phyloP scores from a whole-genome alignment of 1,140 invertebrate genomes.

The Daktulosphaira vitifoliae region DNA sequence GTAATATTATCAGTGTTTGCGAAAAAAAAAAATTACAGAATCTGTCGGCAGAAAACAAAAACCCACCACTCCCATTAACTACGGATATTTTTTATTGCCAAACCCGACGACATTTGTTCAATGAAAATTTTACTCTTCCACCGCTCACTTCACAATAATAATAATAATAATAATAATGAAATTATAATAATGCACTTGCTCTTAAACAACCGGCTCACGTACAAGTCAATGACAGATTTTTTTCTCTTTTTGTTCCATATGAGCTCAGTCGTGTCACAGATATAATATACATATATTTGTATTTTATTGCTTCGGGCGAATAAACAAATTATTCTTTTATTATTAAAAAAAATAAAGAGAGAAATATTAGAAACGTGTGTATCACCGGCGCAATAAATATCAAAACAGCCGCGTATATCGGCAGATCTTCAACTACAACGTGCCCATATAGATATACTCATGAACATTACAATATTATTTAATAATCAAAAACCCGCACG shows the following conservation, averaged over 20 bases:
- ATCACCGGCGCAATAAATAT: conserved; percentile 25
- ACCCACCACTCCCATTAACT: conserved; percentile 18
- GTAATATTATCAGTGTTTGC: conserved; percentile 2
- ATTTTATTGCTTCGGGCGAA: conserved; percentile 30
- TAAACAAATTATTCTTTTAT: conserved; percentile 33
- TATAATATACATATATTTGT: conserved; percentile 29
- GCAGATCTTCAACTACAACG: conserved; percentile 12
- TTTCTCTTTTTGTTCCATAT: conserved; percentile 13
- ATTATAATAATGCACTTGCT: no score
- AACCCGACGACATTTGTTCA: conserved; percentile 19
- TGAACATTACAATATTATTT: conserved; percentile 25
- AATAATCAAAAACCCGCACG: conserved; percentile 29
- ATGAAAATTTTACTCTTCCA: conserved; percentile 1
- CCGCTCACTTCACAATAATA: background rate
- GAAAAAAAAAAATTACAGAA: background rate
- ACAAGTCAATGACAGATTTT: conserved; percentile 23
- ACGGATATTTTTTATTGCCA: conserved; percentile 10
- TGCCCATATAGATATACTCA: background rate
- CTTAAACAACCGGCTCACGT: conserved; percentile 20
- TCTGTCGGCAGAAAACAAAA: conserved; percentile 14
- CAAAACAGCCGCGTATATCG: conserved; percentile 29
- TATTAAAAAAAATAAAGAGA: conserved; percentile 18
- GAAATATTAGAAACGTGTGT: conserved; percentile 28
- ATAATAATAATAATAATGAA: no score
- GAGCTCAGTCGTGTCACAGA: background rate